Conservation (phyloP, 2,797 vertebrate species). For the Syngnathus acus region DNA sequence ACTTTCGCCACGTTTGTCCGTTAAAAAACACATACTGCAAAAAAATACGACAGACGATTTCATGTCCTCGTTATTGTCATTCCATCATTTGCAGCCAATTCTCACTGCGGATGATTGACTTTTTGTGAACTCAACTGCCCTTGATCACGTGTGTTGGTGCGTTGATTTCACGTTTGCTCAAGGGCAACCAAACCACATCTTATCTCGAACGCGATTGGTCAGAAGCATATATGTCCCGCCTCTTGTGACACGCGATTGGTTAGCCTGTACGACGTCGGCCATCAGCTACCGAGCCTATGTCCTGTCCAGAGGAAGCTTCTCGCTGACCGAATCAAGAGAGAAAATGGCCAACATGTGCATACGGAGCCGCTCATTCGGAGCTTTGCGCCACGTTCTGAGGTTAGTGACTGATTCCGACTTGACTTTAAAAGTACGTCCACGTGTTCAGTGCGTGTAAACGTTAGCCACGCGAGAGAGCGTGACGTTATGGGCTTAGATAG, state of each 20-base stretch:
- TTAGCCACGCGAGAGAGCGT: background rate
- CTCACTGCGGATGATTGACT: background rate
- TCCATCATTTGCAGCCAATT: background rate
- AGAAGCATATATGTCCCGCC: background rate
- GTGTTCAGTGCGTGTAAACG: background rate
- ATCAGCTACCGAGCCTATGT: rapidly evolving
- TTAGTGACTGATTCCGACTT: constrained; percentile 18
- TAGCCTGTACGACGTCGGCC: no score
- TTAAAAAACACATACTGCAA: no score
- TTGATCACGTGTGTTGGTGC: constrained; percentile 45
- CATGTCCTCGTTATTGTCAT: background rate
- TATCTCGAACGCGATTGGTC: background rate
- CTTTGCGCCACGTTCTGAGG: constrained; percentile 50
- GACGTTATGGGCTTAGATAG: background rate
- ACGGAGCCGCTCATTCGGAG: constrained; percentile 54
- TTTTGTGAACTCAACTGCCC: constrained; percentile 27
- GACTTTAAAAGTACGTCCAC: background rate
- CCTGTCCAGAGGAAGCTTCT: constrained; percentile 20
- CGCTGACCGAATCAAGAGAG: background rate
- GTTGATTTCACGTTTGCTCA: constrained; percentile 1
- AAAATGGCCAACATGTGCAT: constrained; percentile 71
- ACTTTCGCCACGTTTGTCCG: no score
- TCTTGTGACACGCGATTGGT: background rate
- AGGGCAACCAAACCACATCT: constrained; percentile 3
- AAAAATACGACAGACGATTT: no score